Evolutionary conservation across 2,113 vertebrate species (phyloP), one percentile per base, ranked within the genome.

Genomic region (Seriola quinqueradiata): DNA sequence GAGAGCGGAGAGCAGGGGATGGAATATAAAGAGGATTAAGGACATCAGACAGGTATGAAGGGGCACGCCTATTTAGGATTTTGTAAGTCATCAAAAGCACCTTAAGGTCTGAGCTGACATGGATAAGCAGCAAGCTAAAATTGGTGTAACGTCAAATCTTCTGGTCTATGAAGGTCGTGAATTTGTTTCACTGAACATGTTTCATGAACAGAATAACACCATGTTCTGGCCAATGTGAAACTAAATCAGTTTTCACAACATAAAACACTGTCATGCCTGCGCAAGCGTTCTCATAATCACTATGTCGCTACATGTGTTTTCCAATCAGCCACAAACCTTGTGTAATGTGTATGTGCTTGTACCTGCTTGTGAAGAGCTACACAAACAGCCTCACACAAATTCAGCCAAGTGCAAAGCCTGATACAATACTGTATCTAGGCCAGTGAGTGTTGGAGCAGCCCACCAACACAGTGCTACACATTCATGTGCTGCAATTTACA

Each of bases 401-500:
- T 19, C 70, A 74, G 1, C 44, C 17, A 32, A 46, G 38, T 42
- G 28, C 28, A 60, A 34, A 61, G 23, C 7, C 5, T 32, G 2
- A 10, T 40, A 57, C 9, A 10, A 21, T 57, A 54, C 4, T 12
- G 32, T 34, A 73, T 77, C 60, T n/a, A 64, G 73, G 81, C 50
- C 82, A 84, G 57, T 4, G 60, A 71, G 36, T 34, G 12, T 7
- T 67, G 40, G 70, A 70, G 57, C 25, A 14, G 21, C 13, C 54
- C 50, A 77, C 55, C 48, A 81, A 66, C 75, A 44, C 55, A 32
- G 3, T 34, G 10, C 10, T 28, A 13, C 71, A 72, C 38, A 60
- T 50, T 63, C 25, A 42, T 38, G 25, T 40, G 54, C 58, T 28
- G 42, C 63, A 63, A 71, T 75, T 44, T 46, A 75, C 57, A 78